Evolutionary conservation across 1,140 invertebrate genomes (phyloP).

Genomic region (Lineus longissimus): DNA sequence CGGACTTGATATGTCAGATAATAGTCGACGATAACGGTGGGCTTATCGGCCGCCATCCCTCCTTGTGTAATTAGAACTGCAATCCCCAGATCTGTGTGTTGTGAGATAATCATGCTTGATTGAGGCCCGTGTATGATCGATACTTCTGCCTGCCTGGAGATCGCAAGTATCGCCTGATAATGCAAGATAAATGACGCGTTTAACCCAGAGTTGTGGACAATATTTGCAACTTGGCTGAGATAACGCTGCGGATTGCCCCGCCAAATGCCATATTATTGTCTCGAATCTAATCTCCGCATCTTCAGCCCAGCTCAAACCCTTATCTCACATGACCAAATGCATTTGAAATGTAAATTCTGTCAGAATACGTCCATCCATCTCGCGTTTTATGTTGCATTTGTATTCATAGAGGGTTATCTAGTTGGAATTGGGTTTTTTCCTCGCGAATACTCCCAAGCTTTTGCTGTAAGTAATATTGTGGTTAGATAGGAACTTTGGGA

Average conservation of each 20-base stretch:
- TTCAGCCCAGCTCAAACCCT: slow-evolving; percentile 11
- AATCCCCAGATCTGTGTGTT: slow-evolving; percentile 18
- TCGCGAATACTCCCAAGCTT: too few species aligned
- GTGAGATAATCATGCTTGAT: slow-evolving; percentile 33
- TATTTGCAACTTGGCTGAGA: slow-evolving; percentile 17
- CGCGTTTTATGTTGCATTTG: slow-evolving; percentile 5
- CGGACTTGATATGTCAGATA: slow-evolving; percentile 21
- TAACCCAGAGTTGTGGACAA: slow-evolving; percentile 21
- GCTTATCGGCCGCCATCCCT: slow-evolving; percentile 27
- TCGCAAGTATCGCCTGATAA: slow-evolving; percentile 22
- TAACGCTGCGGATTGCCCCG: slow-evolving; percentile 16
- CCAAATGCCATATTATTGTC: slow-evolving; percentile 14
- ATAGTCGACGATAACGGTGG: slow-evolving; percentile 23
- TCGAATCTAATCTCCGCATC: slow-evolving; percentile 9
- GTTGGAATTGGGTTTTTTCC: too few species aligned
- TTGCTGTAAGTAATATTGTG: too few species aligned
- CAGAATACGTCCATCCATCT: slow-evolving; percentile 1
- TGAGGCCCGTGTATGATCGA: slow-evolving; percentile 27
- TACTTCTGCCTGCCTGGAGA: slow-evolving; percentile 19
- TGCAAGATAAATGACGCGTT: slow-evolving; percentile 28
- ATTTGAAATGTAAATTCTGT: slow-evolving; percentile 36
- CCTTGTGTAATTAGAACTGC: slow-evolving; percentile 32
- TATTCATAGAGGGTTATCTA: slow-evolving; percentile 2
- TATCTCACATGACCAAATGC: slow-evolving; percentile 31
- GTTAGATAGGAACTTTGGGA: too few species aligned